Evolutionary conservation across 2,797 vertebrate genomes (phyloP).

Genomic region (Hemibagrus guttatus): DNA sequence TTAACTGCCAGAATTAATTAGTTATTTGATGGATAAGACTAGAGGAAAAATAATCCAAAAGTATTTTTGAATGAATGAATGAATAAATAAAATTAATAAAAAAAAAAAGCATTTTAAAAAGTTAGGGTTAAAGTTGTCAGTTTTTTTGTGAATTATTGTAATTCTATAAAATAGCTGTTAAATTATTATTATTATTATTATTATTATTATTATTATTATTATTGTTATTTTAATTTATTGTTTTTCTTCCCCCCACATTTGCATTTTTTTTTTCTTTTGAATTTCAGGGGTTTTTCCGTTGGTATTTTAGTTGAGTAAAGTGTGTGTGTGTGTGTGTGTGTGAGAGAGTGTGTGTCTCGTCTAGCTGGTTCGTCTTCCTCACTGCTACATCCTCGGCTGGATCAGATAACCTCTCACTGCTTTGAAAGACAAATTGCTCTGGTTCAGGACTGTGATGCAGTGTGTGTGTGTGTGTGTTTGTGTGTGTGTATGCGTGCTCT

Average conservation of each 20-base stretch:
- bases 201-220: too few relatives aligned
- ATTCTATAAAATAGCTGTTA: not conserved
- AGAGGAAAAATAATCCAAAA: too few relatives aligned
- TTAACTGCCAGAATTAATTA: not conserved
- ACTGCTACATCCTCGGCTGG: not conserved
- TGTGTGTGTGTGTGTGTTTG: slow-evolving; percentile 7
- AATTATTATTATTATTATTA: not conserved
- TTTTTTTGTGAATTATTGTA: not conserved
- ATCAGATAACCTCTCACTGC: slow-evolving; percentile 36
- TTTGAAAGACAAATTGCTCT: slow-evolving; percentile 35
- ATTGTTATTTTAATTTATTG: not conserved
- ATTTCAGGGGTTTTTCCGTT: not conserved
- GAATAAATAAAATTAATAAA: too few relatives aligned
- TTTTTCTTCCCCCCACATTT: not conserved
- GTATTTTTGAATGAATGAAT: too few relatives aligned
- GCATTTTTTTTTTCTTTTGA: too few relatives aligned
- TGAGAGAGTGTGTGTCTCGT: not conserved
- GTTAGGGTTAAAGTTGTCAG: not conserved
- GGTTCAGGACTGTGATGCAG: not conserved
- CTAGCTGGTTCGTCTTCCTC: not conserved
- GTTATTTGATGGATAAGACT: not conserved
- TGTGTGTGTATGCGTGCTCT: not conserved
- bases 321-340: not conserved
- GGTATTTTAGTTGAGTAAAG: not conserved
- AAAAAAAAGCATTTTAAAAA: too few relatives aligned